These are phyloP conservation scores for Xenopus borealis DNA, from an alignment of 2,113 vertebrate genomes.

Conservation along the genomic window DNA sequence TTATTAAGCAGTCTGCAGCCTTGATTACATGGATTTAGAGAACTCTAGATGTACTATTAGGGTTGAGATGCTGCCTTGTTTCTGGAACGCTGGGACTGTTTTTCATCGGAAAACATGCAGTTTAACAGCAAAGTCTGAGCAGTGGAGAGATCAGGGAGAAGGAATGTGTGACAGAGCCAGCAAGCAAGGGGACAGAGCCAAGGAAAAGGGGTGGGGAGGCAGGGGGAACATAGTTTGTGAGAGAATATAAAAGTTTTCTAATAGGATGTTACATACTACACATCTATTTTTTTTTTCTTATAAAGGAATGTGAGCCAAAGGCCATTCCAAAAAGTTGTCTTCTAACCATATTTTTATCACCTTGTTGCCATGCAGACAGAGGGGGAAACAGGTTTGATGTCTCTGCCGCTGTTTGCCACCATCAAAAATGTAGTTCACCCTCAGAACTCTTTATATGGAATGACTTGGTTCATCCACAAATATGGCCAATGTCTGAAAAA, in stretches of 20 bases:
- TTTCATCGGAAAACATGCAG: slow-evolving; percentile 46
- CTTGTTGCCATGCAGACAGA: slow-evolving; percentile 16
- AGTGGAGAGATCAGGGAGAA: slow-evolving; percentile 44
- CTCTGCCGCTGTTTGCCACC: too few relatives aligned
- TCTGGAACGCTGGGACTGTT: slow-evolving; percentile 41
- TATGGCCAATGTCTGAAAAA: too few relatives aligned
- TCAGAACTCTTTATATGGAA: too few relatives aligned
- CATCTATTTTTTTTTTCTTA: slow-evolving; percentile 16
- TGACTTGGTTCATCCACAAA: too few relatives aligned
- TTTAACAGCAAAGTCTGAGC: slow-evolving; percentile 45
- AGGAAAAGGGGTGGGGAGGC: slow-evolving; percentile 38
- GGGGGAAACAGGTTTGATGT: neutral
- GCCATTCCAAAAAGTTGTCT: slow-evolving; percentile 37
- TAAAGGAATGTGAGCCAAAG: slow-evolving; percentile 45
- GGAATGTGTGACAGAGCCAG: slow-evolving; percentile 46
- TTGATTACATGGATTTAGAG: neutral
- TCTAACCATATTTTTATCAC: slow-evolving; percentile 32
- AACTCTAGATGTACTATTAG: neutral
- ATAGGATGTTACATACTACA: slow-evolving; percentile 43
- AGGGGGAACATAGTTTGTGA: slow-evolving; percentile 34
- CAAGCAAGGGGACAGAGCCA: slow-evolving; percentile 41
- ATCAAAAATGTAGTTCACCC: too few relatives aligned
- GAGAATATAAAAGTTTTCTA: slow-evolving; percentile 45
- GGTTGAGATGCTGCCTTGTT: slow-evolving; percentile 34
- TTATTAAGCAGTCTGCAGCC: neutral